These are phyloP conservation scores for Heteropelma amictum DNA, from an alignment of 2,888 invertebrate genomes.

Conservation along the genomic window DNA sequence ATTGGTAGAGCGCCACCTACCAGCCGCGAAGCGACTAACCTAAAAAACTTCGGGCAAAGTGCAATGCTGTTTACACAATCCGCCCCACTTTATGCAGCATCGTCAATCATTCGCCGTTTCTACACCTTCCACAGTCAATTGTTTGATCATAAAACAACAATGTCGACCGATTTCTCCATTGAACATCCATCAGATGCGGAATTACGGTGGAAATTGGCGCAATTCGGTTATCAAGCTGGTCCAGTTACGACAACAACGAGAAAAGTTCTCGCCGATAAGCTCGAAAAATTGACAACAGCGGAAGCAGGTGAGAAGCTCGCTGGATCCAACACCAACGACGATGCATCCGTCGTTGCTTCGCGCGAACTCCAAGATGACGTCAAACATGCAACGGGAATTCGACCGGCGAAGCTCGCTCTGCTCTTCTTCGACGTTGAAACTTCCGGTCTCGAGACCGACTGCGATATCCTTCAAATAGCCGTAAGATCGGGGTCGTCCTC, in stretches of 20 bases:
- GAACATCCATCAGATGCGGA: conserved; percentile 79
- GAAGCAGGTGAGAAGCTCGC: not conserved
- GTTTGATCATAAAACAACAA: no score
- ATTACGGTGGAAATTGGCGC: conserved; percentile 83
- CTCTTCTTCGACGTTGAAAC: conserved; percentile 42
- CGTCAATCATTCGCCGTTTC: no score
- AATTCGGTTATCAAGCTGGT: conserved; percentile 85
- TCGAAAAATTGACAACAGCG: conserved; percentile 79
- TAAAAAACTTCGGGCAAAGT: no score
- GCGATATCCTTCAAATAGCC: conserved; percentile 37
- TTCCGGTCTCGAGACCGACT: conserved; percentile 18
- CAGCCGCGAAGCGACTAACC: no score
- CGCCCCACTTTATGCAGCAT: no score
- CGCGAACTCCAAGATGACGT: not conserved
- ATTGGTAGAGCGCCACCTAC: no score
- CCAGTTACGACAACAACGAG: conserved; percentile 89
- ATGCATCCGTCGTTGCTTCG: not conserved
- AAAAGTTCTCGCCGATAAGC: conserved; percentile 84
- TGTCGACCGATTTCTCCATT: no score
- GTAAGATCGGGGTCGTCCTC: not conserved
- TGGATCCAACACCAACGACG: not conserved
- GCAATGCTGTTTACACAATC: no score
- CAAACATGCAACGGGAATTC: not conserved
- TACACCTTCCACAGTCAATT: no score
- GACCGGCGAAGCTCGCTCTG: not conserved